Base-by-base conservation (phyloP, 2,113 vertebrate genomes). In the Rhinichthys klamathensis region DNA sequence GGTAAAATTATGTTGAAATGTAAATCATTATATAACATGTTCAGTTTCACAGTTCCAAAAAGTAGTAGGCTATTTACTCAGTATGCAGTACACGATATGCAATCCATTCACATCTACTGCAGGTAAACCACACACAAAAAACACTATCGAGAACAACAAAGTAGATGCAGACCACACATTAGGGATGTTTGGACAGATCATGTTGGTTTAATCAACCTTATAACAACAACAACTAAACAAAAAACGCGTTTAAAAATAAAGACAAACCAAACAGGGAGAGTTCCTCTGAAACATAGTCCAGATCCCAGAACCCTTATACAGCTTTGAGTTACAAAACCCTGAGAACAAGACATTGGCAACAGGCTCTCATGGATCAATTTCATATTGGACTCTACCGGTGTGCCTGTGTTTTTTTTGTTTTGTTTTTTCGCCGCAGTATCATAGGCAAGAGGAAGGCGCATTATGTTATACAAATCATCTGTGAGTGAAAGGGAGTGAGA, bases 391-490 rank as follows among this genome's bases (percentile, higher is more conserved):
- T 86, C 81, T 84, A 73, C 63, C 23, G 12, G 60, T 15, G 2
- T 75, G 76, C 35, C 35, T 76, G 23, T 46, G 15, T 73, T 25
- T 27, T 4, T 44, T 7, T 27, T 15, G 25, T 38, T 35, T 15
- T 18, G 8, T 30, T 82, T 83, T 82, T 74, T 83, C n/a, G 1
- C 73, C 13, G 58, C 63, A 54, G 61, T 49, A 69, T 61, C 76
- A 54, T 65, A 27, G 78, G 70, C 63, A 84, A 80, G 51, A 61
- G 87, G 73, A 87, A 87, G 70, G 77, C 67, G 77, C 84, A 84
- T 85, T 87, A 86, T 86, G 80, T 88, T 76, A 84, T 70, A 86
- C 84, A 89, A 87, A 86, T 87, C 87, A 89, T 87, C 77, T 56
- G 82, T 87, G 69, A 86, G 77, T 46, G 23, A 82, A 79, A 79